A percentile compares a stretch with the other conserved stretches of the same genome.
phyloP scores from a whole-genome alignment of 1,140 invertebrate genomes.

The Orchesella cincta region DNA sequence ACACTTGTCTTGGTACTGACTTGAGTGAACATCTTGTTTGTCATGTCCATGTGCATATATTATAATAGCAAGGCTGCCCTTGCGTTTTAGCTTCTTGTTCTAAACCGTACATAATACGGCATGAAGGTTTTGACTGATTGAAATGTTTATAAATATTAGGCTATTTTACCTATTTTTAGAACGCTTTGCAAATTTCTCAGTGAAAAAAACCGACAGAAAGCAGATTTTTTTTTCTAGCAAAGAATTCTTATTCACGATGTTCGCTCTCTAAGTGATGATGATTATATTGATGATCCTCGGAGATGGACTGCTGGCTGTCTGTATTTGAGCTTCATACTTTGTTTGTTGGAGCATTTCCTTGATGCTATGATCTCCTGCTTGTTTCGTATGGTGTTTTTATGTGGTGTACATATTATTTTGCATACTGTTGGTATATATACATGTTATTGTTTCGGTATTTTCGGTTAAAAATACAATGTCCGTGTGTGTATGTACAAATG shows the following conservation, averaged over 20 bases:
- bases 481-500: neutral
- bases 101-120: neutral
- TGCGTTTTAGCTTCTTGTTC: neutral
- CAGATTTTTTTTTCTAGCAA: neutral
- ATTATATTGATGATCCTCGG: slow-evolving; percentile 22
- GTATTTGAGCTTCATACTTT: too few relatives aligned
- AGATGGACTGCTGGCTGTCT: too few relatives aligned
- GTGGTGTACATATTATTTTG: neutral
- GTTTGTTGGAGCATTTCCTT: neutral
- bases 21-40: neutral
- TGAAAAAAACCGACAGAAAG: slow-evolving; percentile 15
- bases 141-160: slow-evolving; percentile 29
- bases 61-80: slow-evolving; percentile 5
- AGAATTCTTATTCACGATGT: neutral
- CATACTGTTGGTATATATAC: too few relatives aligned
- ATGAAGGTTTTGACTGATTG: slow-evolving; percentile 25
- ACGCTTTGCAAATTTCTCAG: slow-evolving; percentile 19
- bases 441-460: too few relatives aligned
- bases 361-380: neutral
- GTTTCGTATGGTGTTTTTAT: neutral
- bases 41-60: slow-evolving; percentile 24
- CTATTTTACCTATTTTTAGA: slow-evolving; percentile 29
- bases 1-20: slow-evolving; percentile 17
- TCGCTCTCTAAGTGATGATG: neutral
- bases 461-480: neutral